Evolutionary conservation across 2,888 invertebrate species (phyloP), one percentile per base, ranked within the genome.

Genomic region (Acleris sparsana): DNA sequence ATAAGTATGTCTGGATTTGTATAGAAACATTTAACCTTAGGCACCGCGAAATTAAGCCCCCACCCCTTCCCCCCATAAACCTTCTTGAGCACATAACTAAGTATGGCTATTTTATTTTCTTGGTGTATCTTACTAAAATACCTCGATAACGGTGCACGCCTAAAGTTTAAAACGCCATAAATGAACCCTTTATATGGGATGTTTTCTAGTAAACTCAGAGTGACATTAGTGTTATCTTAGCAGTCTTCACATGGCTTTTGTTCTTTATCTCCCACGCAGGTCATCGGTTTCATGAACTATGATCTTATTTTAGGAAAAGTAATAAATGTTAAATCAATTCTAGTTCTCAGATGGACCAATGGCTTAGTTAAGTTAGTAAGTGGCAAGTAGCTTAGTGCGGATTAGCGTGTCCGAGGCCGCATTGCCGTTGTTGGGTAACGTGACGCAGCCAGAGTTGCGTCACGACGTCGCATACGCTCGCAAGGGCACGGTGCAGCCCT

Each of bases 331-430:
- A 25, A 53, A 65, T 53, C 59, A 49, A 44, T 65, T 44, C 46
- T 46, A 48, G 39, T 58, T 39, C 25, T 29, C 52, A 53, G 55
- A 53, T 61, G 52, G 56, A 55, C 33, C 29, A 25, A 29, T 29
- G 33, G 61, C 51, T 39, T 39, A 52, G 39, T 43, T 55, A 56
- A 60, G 48, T 51, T 46, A 44, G 33, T 46, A 60, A 70, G 61
- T 39, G 52, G 52, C 62, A 44, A 44, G 68, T 75, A 51, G 67
- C 76, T 80, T 78, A 83, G 85, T 83, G 83, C 78, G 84, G 83
- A 84, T 84, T 85, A 80, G 85, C 84, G 82, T 85, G 85, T 80
- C 81, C 76, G 75, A 75, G 77, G 75, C 80, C 84, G 87, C 87
- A 89, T 79, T 87, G 88, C 86, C 75, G 86, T 74, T 80, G 82